Evolutionary conservation across 2,888 invertebrate species (phyloP).

Genomic region (Volucella inflata): DNA sequence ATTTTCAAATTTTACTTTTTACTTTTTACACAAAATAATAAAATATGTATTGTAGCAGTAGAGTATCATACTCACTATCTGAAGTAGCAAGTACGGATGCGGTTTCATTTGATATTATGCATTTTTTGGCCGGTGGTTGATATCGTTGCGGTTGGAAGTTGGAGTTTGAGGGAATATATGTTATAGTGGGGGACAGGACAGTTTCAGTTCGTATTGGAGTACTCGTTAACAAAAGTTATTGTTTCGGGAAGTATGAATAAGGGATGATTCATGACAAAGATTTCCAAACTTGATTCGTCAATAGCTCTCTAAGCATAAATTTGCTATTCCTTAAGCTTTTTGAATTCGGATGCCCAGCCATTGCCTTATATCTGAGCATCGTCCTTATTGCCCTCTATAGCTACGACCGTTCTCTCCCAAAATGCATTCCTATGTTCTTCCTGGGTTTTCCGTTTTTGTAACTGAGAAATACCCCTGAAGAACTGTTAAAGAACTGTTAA

Average conservation of each 20-base stretch:
- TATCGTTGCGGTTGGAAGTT: not conserved
- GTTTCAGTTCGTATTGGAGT: not conserved
- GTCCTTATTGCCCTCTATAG: not conserved
- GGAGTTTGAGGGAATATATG: not conserved
- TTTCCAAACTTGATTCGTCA: not conserved
- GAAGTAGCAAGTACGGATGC: not conserved
- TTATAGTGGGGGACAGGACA: not conserved
- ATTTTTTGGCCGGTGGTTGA: not conserved
- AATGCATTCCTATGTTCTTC: not conserved
- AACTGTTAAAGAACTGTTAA: too few species aligned
- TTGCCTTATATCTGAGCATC: not conserved
- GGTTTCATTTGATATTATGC: not conserved
- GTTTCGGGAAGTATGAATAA: not conserved
- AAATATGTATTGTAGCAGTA: not conserved
- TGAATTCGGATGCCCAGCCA: not conserved
- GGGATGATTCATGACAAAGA: not conserved
- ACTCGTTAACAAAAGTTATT: not conserved
- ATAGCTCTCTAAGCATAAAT: not conserved
- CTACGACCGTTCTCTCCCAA: not conserved
- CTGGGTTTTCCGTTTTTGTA: not conserved
- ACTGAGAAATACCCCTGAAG: too few species aligned
- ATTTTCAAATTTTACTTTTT: not conserved
- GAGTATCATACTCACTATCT: not conserved
- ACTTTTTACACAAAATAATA: constrained; percentile 9
- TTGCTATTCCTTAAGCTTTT: too few species aligned